A percentile compares a stretch with the other conserved stretches of the same genome.
Evolutionary conservation across 2,888 invertebrate genomes (phyloP).

Genomic region (Mantis religiosa): DNA sequence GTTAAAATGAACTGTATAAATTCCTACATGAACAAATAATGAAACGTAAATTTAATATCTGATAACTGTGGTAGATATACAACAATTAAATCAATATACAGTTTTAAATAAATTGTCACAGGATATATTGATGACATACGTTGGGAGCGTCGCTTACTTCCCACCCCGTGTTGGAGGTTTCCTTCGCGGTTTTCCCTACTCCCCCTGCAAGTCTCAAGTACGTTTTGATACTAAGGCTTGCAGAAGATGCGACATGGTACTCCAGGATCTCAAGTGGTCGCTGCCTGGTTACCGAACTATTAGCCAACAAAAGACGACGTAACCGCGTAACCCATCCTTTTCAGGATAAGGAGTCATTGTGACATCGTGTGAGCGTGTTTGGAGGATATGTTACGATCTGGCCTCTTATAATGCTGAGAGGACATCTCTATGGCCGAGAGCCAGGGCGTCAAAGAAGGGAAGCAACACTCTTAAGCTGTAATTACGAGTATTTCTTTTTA

Average conservation of each 20-base stretch:
- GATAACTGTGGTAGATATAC: too few species aligned
- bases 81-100: too few species aligned
- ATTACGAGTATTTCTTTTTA: neutral
- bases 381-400: neutral
- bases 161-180: neutral
- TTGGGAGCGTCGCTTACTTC: neutral
- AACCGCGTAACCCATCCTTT: conserved; percentile 12
- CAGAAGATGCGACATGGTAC: conserved; percentile 1
- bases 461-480: neutral
- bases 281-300: neutral
- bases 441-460: neutral
- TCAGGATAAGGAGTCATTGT: neutral
- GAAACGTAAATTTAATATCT: too few species aligned
- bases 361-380: neutral
- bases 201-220: neutral
- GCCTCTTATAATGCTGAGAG: neutral
- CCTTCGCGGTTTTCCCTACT: neutral
- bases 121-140: too few species aligned
- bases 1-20: too few species aligned
- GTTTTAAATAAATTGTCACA: too few species aligned
- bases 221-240: neutral
- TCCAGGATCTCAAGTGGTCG: neutral
- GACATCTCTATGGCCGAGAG: neutral
- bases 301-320: neutral
- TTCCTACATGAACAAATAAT: too few species aligned